Percentiles rank a stretch among this genome's conserved stretches.
phyloP scores from a whole-genome alignment of 2,113 vertebrate species.

The Burhinus bistriatus region DNA sequence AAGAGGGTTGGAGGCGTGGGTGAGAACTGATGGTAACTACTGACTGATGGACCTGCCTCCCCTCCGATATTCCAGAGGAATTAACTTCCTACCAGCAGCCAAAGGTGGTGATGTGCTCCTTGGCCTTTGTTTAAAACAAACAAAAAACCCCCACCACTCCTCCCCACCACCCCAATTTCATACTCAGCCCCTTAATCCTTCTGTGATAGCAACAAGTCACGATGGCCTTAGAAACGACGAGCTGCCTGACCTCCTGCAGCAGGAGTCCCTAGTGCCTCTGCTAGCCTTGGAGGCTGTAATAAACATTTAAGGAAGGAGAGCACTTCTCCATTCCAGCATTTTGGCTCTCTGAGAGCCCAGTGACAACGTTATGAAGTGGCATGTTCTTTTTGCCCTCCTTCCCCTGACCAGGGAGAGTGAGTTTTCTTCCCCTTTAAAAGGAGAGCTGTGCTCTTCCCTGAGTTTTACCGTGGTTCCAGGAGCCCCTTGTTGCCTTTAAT shows the following conservation, averaged over 20 bases:
- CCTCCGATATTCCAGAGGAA: background rate
- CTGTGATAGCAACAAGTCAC: accelerated
- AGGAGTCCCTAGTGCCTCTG: background rate
- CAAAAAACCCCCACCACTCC: background rate
- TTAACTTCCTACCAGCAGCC: background rate
- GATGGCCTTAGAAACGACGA: background rate
- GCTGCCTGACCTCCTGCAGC: background rate
- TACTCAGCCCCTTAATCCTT: background rate
- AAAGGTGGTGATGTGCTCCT: background rate
- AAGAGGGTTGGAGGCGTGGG: background rate
- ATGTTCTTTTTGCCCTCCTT: accelerated
- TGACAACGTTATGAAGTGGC: background rate
- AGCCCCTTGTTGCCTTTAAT: background rate
- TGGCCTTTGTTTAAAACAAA: background rate
- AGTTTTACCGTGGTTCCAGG: background rate
- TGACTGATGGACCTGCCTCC: background rate
- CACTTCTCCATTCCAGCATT: no score
- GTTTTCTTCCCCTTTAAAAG: background rate
- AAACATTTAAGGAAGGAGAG: background rate
- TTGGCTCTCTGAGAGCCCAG: background rate
- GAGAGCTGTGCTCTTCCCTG: background rate
- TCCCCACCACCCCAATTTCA: background rate
- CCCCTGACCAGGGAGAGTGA: accelerated
- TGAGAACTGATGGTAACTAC: background rate
- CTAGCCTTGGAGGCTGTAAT: background rate